Evolutionary conservation across 2,113 vertebrate genomes (phyloP).

Genomic region (Mus pahari): DNA sequence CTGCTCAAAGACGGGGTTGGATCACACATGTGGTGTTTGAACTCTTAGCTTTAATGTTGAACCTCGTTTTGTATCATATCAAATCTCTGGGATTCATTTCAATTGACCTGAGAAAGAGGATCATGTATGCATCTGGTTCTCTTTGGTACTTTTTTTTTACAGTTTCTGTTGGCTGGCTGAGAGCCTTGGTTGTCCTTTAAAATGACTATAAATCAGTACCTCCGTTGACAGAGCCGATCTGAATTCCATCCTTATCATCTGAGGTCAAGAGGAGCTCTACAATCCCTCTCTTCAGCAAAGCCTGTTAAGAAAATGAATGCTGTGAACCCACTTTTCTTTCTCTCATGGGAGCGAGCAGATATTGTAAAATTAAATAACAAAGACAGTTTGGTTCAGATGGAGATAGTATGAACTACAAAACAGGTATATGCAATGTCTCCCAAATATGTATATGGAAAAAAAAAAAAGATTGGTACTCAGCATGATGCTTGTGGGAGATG

Average conservation of each 20-base stretch:
- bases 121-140: neutral
- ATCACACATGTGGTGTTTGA: neutral
- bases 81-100: neutral
- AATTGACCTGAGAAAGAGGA: neutral
- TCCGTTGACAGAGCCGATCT: constrained; percentile 89
- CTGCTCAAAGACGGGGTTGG: neutral
- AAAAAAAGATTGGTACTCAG: neutral
- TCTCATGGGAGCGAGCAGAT: neutral
- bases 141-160: neutral
- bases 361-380: neutral
- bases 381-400: neutral
- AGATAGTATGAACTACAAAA: neutral
- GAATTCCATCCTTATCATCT: constrained; percentile 88
- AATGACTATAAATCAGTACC: constrained; percentile 85
- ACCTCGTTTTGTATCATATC: neutral
- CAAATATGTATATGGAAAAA: neutral
- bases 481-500: neutral
- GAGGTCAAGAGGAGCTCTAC: constrained; percentile 93
- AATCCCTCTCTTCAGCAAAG: constrained; percentile 90
- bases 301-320: constrained; percentile 82
- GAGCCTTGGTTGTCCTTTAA: neutral
- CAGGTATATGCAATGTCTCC: neutral
- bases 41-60: neutral
- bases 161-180: neutral
- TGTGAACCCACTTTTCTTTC: neutral